These are phyloP conservation scores for Phengaris arion DNA, from an alignment of 2,888 invertebrate genomes.

Conservation along the genomic window DNA sequence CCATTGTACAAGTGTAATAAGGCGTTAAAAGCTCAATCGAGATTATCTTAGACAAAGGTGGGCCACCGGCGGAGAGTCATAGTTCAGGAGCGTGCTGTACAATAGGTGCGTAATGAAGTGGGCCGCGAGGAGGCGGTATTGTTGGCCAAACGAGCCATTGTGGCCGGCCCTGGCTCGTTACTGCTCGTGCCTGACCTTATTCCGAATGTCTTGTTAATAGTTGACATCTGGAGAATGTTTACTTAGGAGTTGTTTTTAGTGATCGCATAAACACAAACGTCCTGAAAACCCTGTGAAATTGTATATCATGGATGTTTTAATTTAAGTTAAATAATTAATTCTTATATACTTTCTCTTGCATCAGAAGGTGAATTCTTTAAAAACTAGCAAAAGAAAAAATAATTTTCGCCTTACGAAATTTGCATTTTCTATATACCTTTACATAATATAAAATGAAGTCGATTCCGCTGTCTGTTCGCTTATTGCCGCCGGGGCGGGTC, in stretches of 20 bases:
- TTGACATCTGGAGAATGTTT: slow-evolving; percentile 13
- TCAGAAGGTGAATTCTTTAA: background rate
- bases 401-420: background rate
- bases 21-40: slow-evolving; percentile 38
- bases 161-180: slow-evolving; percentile 64
- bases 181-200: slow-evolving; percentile 47
- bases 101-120: slow-evolving; percentile 80
- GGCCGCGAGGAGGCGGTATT: slow-evolving; percentile 74
- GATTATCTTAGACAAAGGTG: slow-evolving; percentile 47
- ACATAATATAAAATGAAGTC: no score
- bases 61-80: slow-evolving; percentile 62
- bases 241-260: background rate
- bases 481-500: no score
- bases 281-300: no score
- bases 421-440: background rate
- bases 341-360: no score
- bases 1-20: slow-evolving; percentile 29
- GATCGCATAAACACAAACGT: background rate
- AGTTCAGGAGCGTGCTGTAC: slow-evolving; percentile 55
- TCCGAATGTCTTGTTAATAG: slow-evolving; percentile 28
- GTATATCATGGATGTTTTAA: no score
- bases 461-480: no score
- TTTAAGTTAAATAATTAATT: no score
- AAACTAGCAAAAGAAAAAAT: background rate
- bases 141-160: slow-evolving; percentile 74